A percentile compares a stretch with the other conserved stretches of the same genome.
Evolutionary conservation across 2,888 invertebrate genomes (phyloP).

Genomic region (Heteropelma amictum): DNA sequence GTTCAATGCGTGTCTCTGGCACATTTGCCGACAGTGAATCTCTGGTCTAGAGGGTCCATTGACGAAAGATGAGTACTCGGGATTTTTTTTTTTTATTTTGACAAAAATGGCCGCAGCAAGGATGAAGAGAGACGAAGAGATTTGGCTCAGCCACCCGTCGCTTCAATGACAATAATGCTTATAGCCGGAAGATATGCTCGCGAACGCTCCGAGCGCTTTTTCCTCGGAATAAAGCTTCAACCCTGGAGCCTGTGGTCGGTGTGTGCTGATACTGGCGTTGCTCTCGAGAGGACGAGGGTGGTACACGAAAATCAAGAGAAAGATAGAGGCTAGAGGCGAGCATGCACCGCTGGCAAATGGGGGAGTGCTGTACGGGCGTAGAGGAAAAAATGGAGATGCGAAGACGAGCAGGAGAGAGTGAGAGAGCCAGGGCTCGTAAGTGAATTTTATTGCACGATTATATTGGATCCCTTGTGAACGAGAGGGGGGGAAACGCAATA

Average conservation of each 20-base stretch:
- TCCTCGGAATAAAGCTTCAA: constrained; percentile 27
- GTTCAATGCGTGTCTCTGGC: not conserved
- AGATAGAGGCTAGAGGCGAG: constrained; percentile 18
- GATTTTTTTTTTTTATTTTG: constrained; percentile 2
- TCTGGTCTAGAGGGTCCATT: too few species aligned
- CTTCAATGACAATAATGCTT: constrained; percentile 36
- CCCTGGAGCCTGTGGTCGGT: constrained; percentile 32
- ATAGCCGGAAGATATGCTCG: constrained; percentile 35
- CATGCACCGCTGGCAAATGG: constrained; percentile 11
- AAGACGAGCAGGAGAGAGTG: constrained; percentile 17
- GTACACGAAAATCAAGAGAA: constrained; percentile 19
- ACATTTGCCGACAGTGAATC: not conserved
- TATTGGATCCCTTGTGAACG: constrained; percentile 70
- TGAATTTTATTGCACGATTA: constrained; percentile 75
- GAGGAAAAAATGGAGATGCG: not conserved
- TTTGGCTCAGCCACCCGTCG: constrained; percentile 6
- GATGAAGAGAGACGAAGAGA: not conserved
- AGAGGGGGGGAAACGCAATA: constrained; percentile 41
- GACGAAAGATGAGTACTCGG: constrained; percentile 3
- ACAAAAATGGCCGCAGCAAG: not conserved
- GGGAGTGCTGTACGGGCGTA: not conserved
- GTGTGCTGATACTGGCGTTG: constrained; percentile 28
- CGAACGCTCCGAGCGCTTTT: constrained; percentile 4
- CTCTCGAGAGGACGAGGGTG: constrained; percentile 43
- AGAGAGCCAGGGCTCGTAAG: constrained; percentile 63